phyloP scores from a whole-genome alignment of 2,797 vertebrate species.

The Darevskia mixta region DNA sequence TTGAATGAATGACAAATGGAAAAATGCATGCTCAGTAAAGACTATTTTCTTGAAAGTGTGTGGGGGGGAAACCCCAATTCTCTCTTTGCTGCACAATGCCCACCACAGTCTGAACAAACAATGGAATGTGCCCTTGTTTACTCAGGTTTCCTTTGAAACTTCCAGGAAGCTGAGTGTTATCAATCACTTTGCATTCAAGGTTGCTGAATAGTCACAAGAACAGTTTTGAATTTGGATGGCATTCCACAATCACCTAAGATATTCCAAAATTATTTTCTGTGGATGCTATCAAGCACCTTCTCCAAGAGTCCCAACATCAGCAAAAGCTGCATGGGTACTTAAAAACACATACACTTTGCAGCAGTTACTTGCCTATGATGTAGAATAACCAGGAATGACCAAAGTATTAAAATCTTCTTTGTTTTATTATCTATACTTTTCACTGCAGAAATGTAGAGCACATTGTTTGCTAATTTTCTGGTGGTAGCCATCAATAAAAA shows the following conservation, averaged over 20 bases:
- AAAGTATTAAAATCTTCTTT: conserved; percentile 60
- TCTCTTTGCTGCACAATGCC: neutral
- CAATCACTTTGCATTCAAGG: conserved; percentile 26
- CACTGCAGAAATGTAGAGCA: conserved; percentile 57
- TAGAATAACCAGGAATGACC: conserved; percentile 45
- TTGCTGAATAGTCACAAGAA: neutral
- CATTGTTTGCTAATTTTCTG: conserved; percentile 74
- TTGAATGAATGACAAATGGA: too few species aligned
- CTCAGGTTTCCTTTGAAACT: conserved; percentile 11
- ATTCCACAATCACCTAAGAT: neutral
- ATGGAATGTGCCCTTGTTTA: conserved; percentile 15
- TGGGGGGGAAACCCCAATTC: too few species aligned
- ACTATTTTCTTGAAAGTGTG: neutral
- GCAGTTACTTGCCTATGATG: neutral
- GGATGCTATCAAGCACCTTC: neutral
- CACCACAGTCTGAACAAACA: neutral
- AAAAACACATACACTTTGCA: neutral
- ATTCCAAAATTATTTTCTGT: neutral
- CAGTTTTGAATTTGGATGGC: conserved; percentile 22
- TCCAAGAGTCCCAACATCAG: neutral
- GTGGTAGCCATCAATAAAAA: conserved; percentile 78
- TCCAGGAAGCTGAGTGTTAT: conserved; percentile 13
- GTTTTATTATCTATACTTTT: conserved; percentile 64
- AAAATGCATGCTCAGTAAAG: too few species aligned
- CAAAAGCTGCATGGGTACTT: neutral